Evolutionary conservation across 2,888 invertebrate species (phyloP), one percentile per base, ranked within the genome.

Genomic region (Synergus japonicus): DNA sequence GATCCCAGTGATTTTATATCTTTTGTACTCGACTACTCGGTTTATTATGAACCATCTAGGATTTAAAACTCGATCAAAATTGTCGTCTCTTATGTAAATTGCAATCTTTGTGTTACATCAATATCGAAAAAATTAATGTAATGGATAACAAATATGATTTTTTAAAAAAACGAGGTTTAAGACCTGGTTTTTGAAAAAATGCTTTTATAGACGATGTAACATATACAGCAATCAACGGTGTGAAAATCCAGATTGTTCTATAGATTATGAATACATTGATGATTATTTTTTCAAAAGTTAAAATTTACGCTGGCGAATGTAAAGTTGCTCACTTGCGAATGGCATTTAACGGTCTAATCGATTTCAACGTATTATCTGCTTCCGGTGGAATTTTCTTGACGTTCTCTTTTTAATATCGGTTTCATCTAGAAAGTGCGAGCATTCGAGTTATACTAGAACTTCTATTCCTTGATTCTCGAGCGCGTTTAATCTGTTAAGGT

Each of bases 361-460:
- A 54, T 13, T 54, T 29, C 29, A 73, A 73, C 54, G 54, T 69
- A 37, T 49, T 29, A 49, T 18, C 69, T 9, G 10, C 9, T 54
- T 41, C 37, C 73, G 29, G 46, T 18, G 29, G 22, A 67, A 22
- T 49, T 49, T 83, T 83, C 78, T 79, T 65, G 79, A 64, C 64
- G 76, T 81, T 79, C 77, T 80, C 78, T 82, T 77, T 80, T 76
- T 73, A 84, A 78, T 86, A 85, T 86, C 84, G 82, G 83, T 85
- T 87, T 85, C 86, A 84, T 87, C 84, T 85, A 84, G 86, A 87
- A 87, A 87, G 87, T 87, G 78, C 78, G 29, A 66, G 44, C 73
- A 64, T 22, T 79, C 78, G 79, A 84, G 81, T 43, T 66, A 43
- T 73, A 73, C 29, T 54, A 49, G 73, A 29, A 73, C 73, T 49